Evolutionary conservation across 2,113 vertebrate genomes (phyloP).

Genomic region (Telmatochromis sp.): DNA sequence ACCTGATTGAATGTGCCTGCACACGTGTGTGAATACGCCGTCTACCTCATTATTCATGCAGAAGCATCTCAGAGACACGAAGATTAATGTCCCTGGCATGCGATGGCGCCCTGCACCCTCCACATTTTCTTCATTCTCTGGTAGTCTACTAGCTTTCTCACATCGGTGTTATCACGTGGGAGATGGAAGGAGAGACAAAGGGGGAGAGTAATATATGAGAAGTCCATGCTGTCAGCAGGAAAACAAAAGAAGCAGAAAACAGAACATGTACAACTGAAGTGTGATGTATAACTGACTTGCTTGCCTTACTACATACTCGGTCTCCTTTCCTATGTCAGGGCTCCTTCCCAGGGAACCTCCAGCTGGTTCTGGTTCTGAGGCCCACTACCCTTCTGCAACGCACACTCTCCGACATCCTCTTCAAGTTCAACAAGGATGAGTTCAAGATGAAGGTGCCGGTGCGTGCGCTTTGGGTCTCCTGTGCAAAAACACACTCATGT

Average conservation of each 20-base stretch:
- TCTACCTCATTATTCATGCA: neutral
- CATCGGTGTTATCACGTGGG: neutral
- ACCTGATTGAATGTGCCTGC: neutral
- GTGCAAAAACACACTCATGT: neutral
- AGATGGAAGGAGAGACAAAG: neutral
- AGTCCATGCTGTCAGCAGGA: neutral
- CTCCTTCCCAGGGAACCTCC: constrained; percentile 94
- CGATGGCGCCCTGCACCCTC: neutral
- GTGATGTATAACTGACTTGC: neutral
- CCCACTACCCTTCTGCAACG: constrained; percentile 88
- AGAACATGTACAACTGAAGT: neutral
- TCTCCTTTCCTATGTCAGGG: constrained; percentile 66
- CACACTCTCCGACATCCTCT: constrained; percentile 85
- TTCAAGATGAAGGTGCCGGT: constrained; percentile 99
- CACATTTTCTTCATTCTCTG: neutral
- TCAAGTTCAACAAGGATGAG: constrained; percentile 94
- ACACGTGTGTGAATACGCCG: neutral
- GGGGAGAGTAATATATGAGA: neutral
- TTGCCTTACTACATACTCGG: neutral
- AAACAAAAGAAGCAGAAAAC: neutral
- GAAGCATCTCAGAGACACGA: neutral
- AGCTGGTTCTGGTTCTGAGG: constrained; percentile 90
- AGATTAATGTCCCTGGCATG: constrained; percentile 24
- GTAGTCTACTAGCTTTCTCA: neutral
- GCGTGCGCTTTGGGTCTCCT: constrained; percentile 36